These are phyloP conservation scores for Alentia gelatinosa DNA, from an alignment of 2,888 invertebrate genomes.

Conservation along the genomic window DNA sequence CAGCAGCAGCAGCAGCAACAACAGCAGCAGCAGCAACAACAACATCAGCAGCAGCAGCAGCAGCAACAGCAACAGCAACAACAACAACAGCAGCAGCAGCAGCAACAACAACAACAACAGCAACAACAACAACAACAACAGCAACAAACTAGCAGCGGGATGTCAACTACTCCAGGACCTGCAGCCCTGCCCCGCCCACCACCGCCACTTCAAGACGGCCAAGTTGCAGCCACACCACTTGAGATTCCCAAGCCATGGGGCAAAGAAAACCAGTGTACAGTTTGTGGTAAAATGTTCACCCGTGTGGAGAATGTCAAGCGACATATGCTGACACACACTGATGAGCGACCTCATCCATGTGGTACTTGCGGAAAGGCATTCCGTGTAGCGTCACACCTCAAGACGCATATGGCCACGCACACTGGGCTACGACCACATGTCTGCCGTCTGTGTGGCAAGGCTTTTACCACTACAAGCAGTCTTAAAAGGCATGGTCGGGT, in stretches of 20 bases:
- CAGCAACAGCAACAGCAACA: background rate
- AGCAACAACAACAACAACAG: background rate
- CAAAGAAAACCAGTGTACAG: background rate
- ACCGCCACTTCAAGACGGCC: background rate
- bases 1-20: background rate
- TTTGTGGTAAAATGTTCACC: background rate
- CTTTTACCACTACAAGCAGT: background rate
- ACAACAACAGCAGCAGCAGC: background rate
- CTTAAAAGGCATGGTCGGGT: background rate
- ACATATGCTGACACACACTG: background rate
- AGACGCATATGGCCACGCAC: conserved; percentile 12
- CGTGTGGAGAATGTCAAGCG: background rate
- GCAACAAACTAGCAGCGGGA: background rate
- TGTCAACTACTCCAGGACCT: background rate
- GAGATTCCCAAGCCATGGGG: conserved; percentile 12
- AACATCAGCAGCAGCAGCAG: background rate
- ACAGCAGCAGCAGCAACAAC: background rate
- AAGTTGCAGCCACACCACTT: background rate
- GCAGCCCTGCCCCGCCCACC: background rate
- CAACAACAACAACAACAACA: background rate
- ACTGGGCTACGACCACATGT: conserved; percentile 6
- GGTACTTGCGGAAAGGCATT: background rate
- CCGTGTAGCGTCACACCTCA: background rate
- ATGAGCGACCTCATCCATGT: background rate
- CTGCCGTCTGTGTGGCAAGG: background rate